phyloP scores from a whole-genome alignment of 2,113 vertebrate genomes.

The Hystrix brachyura region DNA sequence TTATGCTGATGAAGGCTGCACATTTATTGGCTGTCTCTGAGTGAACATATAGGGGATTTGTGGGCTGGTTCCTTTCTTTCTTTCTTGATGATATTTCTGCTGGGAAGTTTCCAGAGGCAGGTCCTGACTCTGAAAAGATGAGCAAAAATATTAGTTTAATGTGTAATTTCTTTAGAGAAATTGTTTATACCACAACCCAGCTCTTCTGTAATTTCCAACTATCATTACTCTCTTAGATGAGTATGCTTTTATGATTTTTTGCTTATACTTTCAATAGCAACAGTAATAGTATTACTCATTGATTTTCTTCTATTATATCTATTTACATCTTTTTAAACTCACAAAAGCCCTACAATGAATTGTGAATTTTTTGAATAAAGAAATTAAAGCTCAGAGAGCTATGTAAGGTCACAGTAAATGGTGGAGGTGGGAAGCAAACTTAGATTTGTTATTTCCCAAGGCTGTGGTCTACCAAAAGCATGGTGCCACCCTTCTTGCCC shows the following conservation, averaged over 20 bases:
- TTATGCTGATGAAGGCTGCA: not conserved
- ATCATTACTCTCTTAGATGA: not conserved
- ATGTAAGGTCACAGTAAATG: not conserved
- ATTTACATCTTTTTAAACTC: not conserved
- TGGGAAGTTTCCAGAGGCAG: not conserved
- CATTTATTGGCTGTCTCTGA: not conserved
- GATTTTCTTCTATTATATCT: slow-evolving; percentile 58
- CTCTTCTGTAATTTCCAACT: not conserved
- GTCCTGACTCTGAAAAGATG: not conserved
- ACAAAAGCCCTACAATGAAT: not conserved
- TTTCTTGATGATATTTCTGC: not conserved
- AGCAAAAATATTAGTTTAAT: not conserved
- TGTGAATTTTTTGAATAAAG: not conserved
- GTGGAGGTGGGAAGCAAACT: not conserved
- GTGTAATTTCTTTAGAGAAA: not conserved
- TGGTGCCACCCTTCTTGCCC: not conserved
- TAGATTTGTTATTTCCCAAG: not conserved
- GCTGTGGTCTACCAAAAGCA: accelerated
- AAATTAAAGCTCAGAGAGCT: not conserved
- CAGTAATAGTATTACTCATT: not conserved
- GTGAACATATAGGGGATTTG: not conserved
- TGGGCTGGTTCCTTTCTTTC: not conserved
- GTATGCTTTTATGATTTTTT: not conserved
- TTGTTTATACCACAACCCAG: not conserved
- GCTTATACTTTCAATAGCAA: not conserved